Evolutionary conservation across 2,797 vertebrate species (phyloP).

Genomic region (Emys orbicularis): DNA sequence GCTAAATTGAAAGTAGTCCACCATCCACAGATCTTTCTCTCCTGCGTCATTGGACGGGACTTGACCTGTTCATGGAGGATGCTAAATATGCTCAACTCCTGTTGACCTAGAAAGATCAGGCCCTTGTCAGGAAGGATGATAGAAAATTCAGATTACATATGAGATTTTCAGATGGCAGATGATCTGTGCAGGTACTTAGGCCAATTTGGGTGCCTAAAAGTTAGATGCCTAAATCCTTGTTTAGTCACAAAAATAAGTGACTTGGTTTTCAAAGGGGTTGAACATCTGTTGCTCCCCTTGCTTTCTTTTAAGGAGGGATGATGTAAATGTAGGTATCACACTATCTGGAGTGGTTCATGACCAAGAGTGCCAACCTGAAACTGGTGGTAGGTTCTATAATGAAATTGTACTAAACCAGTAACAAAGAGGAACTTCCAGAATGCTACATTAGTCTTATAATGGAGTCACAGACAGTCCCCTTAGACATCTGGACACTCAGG

Average conservation of each 20-base stretch:
- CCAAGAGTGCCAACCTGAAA: not conserved
- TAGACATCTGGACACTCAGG: not conserved
- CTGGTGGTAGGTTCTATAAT: not conserved
- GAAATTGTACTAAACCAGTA: not conserved
- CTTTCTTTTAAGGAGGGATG: not conserved
- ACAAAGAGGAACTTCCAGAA: not conserved
- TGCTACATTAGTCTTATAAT: not conserved
- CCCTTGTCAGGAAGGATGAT: not conserved
- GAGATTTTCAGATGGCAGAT: not conserved
- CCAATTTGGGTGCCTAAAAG: not conserved
- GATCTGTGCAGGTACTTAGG: not conserved
- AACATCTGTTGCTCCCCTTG: not conserved
- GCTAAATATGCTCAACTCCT: rapidly evolving
- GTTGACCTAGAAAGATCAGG: not conserved
- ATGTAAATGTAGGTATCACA: not conserved
- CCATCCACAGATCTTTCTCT: not conserved
- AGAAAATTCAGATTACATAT: not conserved
- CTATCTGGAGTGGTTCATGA: not conserved
- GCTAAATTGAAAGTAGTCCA: rapidly evolving
- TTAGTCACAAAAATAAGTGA: not conserved
- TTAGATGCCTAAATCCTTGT: not conserved
- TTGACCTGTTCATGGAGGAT: not conserved
- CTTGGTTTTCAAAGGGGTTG: not conserved
- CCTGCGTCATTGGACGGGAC: not conserved
- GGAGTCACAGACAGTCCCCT: too few relatives aligned